These are phyloP conservation scores for Anguilla japonica DNA, from an alignment of 2,113 vertebrate species.

Conservation along the genomic window DNA sequence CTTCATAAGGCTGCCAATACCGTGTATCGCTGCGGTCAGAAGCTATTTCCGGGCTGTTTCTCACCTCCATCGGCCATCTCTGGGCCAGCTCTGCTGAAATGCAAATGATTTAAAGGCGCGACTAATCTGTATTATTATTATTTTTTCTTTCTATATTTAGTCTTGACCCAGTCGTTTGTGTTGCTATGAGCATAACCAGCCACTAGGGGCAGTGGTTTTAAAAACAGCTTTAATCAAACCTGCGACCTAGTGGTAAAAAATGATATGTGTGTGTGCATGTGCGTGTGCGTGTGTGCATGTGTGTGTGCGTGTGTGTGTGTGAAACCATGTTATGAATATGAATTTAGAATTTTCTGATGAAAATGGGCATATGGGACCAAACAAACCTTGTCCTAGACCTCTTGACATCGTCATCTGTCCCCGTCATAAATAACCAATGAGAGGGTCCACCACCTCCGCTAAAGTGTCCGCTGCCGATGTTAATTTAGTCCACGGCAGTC, in stretches of 20 bases:
- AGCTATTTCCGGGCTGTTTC: conserved; percentile 10
- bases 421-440: neutral
- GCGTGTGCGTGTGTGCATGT: no score
- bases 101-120: neutral
- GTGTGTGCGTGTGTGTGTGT: neutral
- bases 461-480: neutral
- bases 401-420: neutral
- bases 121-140: conserved; percentile 13
- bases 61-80: neutral
- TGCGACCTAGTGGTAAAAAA: neutral
- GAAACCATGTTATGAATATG: neutral
- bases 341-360: neutral
- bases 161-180: conserved; percentile 20
- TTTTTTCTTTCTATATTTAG: conserved; percentile 26
- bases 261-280: neutral
- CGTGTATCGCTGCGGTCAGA: neutral
- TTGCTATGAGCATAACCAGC: conserved; percentile 25
- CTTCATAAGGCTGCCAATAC: neutral
- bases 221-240: neutral
- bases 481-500: neutral
- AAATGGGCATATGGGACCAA: neutral
- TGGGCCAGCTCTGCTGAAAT: neutral
- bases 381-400: neutral
- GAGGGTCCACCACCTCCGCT: neutral
- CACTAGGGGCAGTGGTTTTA: neutral